Percentiles rank a stretch among this genome's conserved stretches.
Evolutionary conservation across 2,113 vertebrate species (phyloP).

Genomic region (Coryphaenoides rupestris): DNA sequence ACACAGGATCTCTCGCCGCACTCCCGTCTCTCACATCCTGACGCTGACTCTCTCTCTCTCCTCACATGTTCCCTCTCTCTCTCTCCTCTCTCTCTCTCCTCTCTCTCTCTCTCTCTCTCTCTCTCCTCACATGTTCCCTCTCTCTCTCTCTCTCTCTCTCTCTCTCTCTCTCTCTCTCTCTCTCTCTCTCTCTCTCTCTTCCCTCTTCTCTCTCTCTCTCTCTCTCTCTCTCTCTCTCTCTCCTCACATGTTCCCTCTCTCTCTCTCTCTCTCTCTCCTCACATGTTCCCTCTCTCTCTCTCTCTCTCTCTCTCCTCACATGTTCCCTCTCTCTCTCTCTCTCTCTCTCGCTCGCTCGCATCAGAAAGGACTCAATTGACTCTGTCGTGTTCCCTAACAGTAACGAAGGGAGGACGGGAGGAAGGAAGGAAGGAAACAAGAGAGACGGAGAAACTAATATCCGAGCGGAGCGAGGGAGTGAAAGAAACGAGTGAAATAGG

Average conservation of each 20-base stretch:
- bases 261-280: neutral
- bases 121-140: too few species aligned
- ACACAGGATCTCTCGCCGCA: too few species aligned
- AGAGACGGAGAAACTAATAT: neutral
- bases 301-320: neutral
- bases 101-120: too few species aligned
- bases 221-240: neutral
- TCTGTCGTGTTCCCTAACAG: too few species aligned
- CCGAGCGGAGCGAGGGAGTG: neutral
- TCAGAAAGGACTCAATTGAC: neutral
- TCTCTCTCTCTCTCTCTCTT: too few species aligned
- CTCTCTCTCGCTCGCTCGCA: neutral
- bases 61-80: neutral
- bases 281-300: too few species aligned
- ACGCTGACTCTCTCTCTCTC: constrained; percentile 7
- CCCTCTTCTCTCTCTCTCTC: neutral
- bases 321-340: too few species aligned
- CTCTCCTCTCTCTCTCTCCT: too few species aligned
- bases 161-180: too few species aligned
- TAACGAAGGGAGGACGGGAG: neutral
- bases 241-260: too few species aligned
- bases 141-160: too few species aligned
- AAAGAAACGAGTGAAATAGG: neutral
- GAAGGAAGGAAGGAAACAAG: neutral
- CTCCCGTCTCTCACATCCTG: constrained; percentile 1